A percentile compares a stretch with the other conserved stretches of the same genome.
Conservation (phyloP, 2,888 invertebrate species). For the Hetaerina titia region DNA sequence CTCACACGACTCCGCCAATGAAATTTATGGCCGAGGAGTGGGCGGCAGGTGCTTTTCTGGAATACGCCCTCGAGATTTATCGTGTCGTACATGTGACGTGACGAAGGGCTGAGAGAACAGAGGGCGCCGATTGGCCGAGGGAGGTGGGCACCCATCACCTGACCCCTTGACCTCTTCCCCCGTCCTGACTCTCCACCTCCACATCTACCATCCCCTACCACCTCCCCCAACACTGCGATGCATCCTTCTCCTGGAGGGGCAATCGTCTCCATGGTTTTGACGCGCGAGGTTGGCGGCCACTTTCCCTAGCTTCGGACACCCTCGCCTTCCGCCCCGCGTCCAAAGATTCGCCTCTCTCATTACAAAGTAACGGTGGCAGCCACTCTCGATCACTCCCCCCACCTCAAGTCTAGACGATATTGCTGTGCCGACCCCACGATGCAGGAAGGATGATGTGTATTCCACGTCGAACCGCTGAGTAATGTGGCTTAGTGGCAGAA, state of each 20-base stretch:
- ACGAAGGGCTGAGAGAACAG: constrained; percentile 57
- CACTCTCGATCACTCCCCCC: no score
- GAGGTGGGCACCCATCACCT: constrained; percentile 28
- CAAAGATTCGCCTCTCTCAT: no score
- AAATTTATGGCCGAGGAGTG: constrained; percentile 48
- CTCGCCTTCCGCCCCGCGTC: no score
- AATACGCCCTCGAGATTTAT: constrained; percentile 65
- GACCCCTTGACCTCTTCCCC: background rate
- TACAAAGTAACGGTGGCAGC: no score
- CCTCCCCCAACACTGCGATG: background rate
- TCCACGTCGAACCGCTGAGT: no score
- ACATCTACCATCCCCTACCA: background rate
- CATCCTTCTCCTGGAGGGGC: background rate
- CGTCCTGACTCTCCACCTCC: constrained; percentile 3
- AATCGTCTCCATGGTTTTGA: background rate
- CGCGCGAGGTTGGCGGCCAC: background rate
- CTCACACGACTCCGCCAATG: constrained; percentile 67
- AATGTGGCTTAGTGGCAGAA: no score
- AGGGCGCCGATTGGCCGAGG: constrained; percentile 51
- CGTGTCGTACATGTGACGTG: constrained; percentile 46
- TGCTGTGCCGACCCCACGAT: no score
- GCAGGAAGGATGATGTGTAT: no score
- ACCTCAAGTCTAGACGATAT: no score
- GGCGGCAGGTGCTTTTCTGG: constrained; percentile 59
- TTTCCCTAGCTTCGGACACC: background rate